Evolutionary conservation across 2,113 vertebrate species (phyloP).

Genomic region (Onychostruthus taczanowskii): DNA sequence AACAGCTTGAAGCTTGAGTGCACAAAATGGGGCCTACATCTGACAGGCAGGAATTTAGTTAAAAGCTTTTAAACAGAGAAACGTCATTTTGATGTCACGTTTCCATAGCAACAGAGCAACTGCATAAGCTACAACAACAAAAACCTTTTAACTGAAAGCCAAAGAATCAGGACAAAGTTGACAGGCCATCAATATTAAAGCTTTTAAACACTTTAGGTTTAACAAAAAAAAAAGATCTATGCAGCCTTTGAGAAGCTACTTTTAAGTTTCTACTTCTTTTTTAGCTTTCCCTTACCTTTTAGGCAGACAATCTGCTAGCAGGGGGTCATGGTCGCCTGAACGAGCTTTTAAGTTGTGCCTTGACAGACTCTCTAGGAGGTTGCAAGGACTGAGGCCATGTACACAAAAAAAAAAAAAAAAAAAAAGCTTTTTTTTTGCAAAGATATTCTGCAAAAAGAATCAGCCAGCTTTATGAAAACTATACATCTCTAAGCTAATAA

Average conservation of each 20-base stretch:
- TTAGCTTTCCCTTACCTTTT: slow-evolving; percentile 68
- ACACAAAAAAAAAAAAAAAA: slow-evolving; percentile 9
- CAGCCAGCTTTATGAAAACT: slow-evolving; percentile 54
- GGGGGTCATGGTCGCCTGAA: slow-evolving; percentile 69
- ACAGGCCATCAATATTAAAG: slow-evolving; percentile 88
- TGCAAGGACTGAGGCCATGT: slow-evolving; percentile 60
- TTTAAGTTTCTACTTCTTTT: slow-evolving; percentile 73
- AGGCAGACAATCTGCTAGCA: slow-evolving; percentile 67
- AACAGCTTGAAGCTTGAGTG: slow-evolving; percentile 88
- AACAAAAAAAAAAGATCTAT: slow-evolving; percentile 67
- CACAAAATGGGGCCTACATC: slow-evolving; percentile 98
- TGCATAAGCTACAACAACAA: slow-evolving; percentile 91
- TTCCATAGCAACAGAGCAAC: slow-evolving; percentile 93
- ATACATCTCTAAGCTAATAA: slow-evolving; percentile 54
- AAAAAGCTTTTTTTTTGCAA: background rate
- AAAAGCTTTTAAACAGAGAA: slow-evolving; percentile 99
- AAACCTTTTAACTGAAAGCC: slow-evolving; percentile 99
- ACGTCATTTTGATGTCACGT: slow-evolving; percentile 99
- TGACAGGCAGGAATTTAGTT: slow-evolving; percentile 97
- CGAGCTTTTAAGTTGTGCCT: slow-evolving; percentile 75
- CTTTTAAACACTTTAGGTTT: slow-evolving; percentile 82
- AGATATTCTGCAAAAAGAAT: slow-evolving; percentile 49
- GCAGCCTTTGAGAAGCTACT: slow-evolving; percentile 69
- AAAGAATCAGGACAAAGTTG: slow-evolving; percentile 87
- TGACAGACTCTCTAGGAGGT: slow-evolving; percentile 67